Evolutionary conservation across 64 coral and sea anemone species (phyloP), one percentile per base, ranked within the genome.

Genomic region (Exaiptasia diaphana): DNA sequence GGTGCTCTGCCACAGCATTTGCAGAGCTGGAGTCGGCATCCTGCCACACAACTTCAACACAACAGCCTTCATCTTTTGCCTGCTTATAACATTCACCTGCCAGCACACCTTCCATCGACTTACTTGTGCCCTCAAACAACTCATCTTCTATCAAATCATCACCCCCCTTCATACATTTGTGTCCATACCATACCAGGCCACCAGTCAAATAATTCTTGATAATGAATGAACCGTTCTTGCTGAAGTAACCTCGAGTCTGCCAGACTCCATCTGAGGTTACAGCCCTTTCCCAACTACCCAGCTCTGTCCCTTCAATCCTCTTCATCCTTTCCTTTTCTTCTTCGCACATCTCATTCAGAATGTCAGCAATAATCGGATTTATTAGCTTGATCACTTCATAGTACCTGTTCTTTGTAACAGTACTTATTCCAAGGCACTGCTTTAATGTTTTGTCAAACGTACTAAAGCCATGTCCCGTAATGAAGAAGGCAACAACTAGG

Each of bases 241-340:
- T 76, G 11, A 53, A 76, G 30, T 76, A 45, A 18, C 46, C 73
- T 4, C 23, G 12, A 0, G 36, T 73, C 7, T 73, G 68, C 68
- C 68, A 73, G 12, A 73, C 68, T n/a, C 68, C 68, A 46, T 73
- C 68, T 21, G 68, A 73, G 12, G 68, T 73, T 3, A 73, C 68
- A 3, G 68, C 68, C 8, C 0, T 0, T 3, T 40, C 18, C 41
- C 68, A 73, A 24, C 86, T 81, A 4, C 77, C 86, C 24, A 89
- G 15, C 0, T 74, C 41, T 49, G 18, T 40, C 11, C 48, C 33
- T 1, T 30, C 3, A 4, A 75, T 7, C 4, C 4, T 20, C 15
- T 59, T 68, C 85, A 88, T 88, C 20, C 28, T 48, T 20, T 37
- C 49, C 28, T 73, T 73, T 44, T 73, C 39, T 22, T 73, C 70